A percentile compares a stretch with the other conserved stretches of the same genome.
Conservation (phyloP, 2,113 vertebrate genomes). For the Maccullochella peelii region DNA sequence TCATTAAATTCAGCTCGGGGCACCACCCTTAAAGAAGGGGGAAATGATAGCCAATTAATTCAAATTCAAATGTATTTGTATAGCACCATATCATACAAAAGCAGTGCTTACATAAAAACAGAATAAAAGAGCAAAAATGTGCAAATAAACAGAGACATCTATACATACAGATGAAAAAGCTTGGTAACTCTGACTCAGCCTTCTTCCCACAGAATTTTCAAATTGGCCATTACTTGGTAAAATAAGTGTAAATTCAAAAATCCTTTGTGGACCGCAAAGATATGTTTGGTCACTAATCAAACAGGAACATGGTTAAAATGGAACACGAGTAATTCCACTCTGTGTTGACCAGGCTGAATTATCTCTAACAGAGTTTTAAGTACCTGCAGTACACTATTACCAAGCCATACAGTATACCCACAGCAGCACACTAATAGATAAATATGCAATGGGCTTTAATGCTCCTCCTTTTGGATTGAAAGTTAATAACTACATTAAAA, state of each 20-base stretch:
- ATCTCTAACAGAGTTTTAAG: conserved; percentile 19
- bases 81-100: too few species aligned
- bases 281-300: neutral
- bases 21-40: too few species aligned
- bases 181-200: neutral
- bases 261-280: neutral
- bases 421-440: conserved; percentile 5
- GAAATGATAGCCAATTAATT: too few species aligned
- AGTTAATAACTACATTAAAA: conserved; percentile 36
- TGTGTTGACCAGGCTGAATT: neutral
- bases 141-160: too few species aligned
- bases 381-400: neutral
- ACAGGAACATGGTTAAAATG: neutral
- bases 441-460: conserved; percentile 20
- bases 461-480: conserved; percentile 23
- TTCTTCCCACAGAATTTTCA: neutral
- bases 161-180: too few species aligned
- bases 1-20: too few species aligned
- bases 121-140: too few species aligned
- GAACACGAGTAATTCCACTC: neutral
- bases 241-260: too few species aligned
- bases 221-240: too few species aligned
- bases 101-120: too few species aligned
- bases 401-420: neutral
- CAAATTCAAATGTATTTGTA: too few species aligned